Evolutionary conservation across 2,797 vertebrate genomes (phyloP), one percentile per base, ranked within the genome.

Genomic region (Notoglanidium macrostoma): DNA sequence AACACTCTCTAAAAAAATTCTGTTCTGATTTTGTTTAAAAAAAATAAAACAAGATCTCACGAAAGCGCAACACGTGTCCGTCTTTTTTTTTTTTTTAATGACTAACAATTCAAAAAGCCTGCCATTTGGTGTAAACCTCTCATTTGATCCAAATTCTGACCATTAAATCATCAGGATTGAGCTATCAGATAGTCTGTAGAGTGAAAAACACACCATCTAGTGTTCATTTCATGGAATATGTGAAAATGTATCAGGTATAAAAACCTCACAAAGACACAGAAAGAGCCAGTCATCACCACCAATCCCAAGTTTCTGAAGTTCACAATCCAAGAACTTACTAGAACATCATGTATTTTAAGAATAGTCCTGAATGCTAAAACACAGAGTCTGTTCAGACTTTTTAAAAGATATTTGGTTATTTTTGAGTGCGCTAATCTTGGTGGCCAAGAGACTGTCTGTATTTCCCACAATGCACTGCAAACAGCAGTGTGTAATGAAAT

Each of bases 41-140:
- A 95, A 96, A 95, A 95, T 94, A 95, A 95, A 94, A 94, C 46
- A 86, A 55, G n/a, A 77, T 90, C 91, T 91, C 83, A 59, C 87
- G 85, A 83, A 78, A 88, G 88, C 84, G 88, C 82, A 61, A 88
- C 84, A 91, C 78, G 92, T 74, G 49, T 86, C 23, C 54, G 5
- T 46, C 32, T 29, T 29, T 40, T 86, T 63, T 55, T 46, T 46
- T 46, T 46, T 46, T 46, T 46, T 46, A 3, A 4, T 87, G 72
- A 90, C 55, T n/a, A 49, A 32, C 67, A 61, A 29, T 84, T n/a
- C 0, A 61, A 81, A 44, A 61, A n/a, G n/a, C 10, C 40, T 63
- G 23, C 12, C 26, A 81, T 63, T 46, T 79, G 54, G 77, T 40
- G 32, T 59, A 46, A 63, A 65, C 14, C 15, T 63, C 40, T 29